Percentiles rank a stretch among this genome's conserved stretches.
Evolutionary conservation across 2,888 invertebrate genomes (phyloP).

Genomic region (Drosophila leonis): DNA sequence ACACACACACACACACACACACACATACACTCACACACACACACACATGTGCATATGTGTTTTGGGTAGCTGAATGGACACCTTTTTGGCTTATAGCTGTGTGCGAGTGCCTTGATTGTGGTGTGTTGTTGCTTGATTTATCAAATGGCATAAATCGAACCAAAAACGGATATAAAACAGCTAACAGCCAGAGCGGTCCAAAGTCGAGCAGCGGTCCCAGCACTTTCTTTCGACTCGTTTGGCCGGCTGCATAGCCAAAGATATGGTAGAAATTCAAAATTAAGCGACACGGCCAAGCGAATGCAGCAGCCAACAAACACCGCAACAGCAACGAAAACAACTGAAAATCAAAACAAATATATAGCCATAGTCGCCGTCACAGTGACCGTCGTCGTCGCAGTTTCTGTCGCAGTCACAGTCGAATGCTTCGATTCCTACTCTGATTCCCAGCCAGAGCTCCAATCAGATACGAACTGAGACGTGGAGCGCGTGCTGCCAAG

Average conservation of each 20-base stretch:
- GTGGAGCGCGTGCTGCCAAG: slow-evolving; percentile 58
- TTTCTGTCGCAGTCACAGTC: slow-evolving; percentile 9
- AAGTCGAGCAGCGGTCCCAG: slow-evolving; percentile 59
- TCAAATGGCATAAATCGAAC: slow-evolving; percentile 76
- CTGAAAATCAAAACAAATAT: slow-evolving; percentile 24
- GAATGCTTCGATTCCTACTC: slow-evolving; percentile 21
- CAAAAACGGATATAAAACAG: slow-evolving; percentile 77
- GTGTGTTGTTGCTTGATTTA: slow-evolving; percentile 52
- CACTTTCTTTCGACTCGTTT: slow-evolving; percentile 74
- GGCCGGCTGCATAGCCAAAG: slow-evolving; percentile 55
- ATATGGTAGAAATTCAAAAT: slow-evolving; percentile 67
- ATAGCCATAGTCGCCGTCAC: slow-evolving; percentile 26
- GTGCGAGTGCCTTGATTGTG: slow-evolving; percentile 30
- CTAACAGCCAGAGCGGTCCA: slow-evolving; percentile 51
- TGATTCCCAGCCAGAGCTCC: neutral
- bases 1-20: slow-evolving; percentile 8
- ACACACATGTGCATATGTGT: slow-evolving; percentile 9
- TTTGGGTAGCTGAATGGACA: slow-evolving; percentile 61
- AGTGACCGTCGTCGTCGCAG: neutral
- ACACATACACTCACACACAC: neutral
- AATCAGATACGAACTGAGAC: slow-evolving; percentile 22
- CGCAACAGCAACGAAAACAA: slow-evolving; percentile 10
- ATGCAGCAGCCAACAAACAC: slow-evolving; percentile 44
- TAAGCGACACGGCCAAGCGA: slow-evolving; percentile 40
- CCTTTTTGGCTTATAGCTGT: slow-evolving; percentile 18